Percentiles rank a stretch among this genome's conserved stretches.
Evolutionary conservation across 2,797 vertebrate species (phyloP).

Genomic region (Malacoctenus gilli): DNA sequence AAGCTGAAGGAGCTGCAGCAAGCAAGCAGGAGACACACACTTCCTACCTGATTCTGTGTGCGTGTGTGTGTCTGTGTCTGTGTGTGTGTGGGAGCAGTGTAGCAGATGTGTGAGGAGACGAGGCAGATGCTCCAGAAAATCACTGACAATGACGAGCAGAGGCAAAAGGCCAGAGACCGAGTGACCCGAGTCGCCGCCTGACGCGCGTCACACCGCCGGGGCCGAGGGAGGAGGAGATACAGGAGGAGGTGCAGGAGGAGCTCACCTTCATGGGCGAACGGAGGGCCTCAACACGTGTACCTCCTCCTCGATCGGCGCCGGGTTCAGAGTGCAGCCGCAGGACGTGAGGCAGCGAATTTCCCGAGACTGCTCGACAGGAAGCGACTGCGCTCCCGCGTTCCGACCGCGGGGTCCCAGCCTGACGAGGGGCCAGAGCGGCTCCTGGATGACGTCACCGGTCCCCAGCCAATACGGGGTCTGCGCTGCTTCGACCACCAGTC

Average conservation of each 20-base stretch:
- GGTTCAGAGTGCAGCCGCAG: too few species aligned
- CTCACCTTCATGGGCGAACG: slow-evolving; percentile 73
- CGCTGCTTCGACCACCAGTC: too few species aligned
- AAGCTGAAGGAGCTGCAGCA: slow-evolving; percentile 69
- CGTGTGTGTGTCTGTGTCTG: slow-evolving; percentile 27
- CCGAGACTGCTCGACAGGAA: too few species aligned
- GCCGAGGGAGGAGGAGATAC: slow-evolving; percentile 25
- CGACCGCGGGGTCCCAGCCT: too few species aligned
- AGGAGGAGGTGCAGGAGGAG: slow-evolving; percentile 42
- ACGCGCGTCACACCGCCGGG: slow-evolving; percentile 70
- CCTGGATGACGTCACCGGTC: too few species aligned
- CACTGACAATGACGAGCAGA: slow-evolving; percentile 73
- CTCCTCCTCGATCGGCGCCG: too few species aligned
- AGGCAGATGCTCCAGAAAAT: slow-evolving; percentile 75
- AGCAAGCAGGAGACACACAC: neutral
- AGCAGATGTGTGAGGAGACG: slow-evolving; percentile 74
- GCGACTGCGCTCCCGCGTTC: too few species aligned
- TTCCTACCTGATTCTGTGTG: neutral
- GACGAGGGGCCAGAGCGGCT: too few species aligned
- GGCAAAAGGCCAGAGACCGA: slow-evolving; percentile 76
- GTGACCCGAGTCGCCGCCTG: slow-evolving; percentile 64
- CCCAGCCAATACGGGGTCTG: too few species aligned
- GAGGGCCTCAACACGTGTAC: too few species aligned
- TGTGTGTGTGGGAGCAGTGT: slow-evolving; percentile 70
- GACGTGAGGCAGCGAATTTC: too few species aligned